These are phyloP conservation scores for Astreopora myriophthalma DNA, from an alignment of 64 coral and sea anemone species.

Conservation along the genomic window DNA sequence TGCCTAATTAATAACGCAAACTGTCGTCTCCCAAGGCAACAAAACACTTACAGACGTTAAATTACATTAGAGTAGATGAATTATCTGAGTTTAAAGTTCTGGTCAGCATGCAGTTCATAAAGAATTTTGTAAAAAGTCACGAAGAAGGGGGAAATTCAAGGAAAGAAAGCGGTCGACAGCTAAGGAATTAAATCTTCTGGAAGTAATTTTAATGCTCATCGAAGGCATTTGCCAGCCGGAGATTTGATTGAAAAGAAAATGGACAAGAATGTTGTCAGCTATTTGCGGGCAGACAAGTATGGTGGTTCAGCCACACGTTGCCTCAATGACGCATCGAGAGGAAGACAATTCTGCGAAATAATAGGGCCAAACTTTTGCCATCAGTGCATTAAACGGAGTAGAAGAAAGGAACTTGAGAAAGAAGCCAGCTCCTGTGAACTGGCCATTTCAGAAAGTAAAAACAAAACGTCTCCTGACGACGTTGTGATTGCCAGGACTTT, in stretches of 20 bases:
- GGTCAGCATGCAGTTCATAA: too few species aligned
- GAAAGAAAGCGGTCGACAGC: too few species aligned
- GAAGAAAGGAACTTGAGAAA: background rate
- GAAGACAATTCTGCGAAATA: conserved; percentile 19
- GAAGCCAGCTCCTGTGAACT: background rate
- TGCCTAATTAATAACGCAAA: too few species aligned
- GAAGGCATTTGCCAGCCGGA: background rate
- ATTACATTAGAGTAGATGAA: too few species aligned
- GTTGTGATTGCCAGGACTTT: background rate
- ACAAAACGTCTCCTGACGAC: background rate
- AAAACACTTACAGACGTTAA: too few species aligned
- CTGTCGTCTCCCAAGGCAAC: too few species aligned
- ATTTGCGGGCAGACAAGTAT: background rate
- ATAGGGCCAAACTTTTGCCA: background rate
- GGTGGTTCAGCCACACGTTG: background rate
- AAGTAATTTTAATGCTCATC: too few species aligned
- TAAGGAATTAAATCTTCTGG: too few species aligned
- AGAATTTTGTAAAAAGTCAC: too few species aligned
- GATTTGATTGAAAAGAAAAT: background rate
- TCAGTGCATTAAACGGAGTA: background rate
- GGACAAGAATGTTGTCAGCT: background rate
- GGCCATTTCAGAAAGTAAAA: background rate
- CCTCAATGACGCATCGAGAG: background rate
- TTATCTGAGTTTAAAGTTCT: too few species aligned
- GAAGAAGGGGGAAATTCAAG: too few species aligned